phyloP scores from a whole-genome alignment of 2,797 vertebrate genomes.

The Clamator glandarius region DNA sequence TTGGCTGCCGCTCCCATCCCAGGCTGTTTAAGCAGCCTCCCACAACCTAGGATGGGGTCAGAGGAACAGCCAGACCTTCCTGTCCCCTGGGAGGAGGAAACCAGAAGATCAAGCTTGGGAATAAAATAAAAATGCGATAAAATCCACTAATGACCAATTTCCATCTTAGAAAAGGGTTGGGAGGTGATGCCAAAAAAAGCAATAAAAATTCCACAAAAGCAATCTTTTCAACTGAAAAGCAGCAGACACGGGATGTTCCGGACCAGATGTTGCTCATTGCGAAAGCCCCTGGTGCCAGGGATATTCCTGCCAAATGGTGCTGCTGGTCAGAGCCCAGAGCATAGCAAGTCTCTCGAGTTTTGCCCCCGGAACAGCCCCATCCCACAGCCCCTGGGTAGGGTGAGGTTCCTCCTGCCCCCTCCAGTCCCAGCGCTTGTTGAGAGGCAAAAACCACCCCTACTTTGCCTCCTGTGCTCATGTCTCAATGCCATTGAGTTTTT shows the following conservation, averaged over 20 bases:
- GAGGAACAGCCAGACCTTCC: background rate
- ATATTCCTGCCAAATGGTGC: background rate
- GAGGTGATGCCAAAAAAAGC: slow-evolving; percentile 26
- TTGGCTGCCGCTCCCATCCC: background rate
- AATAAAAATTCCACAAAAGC: slow-evolving; percentile 62
- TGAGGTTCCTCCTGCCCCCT: background rate
- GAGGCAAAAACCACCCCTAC: background rate
- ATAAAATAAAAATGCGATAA: slow-evolving; percentile 32
- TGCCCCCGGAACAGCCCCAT: background rate
- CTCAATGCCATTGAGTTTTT: background rate
- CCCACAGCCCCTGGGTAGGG: accelerated
- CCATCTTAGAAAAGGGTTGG: slow-evolving; percentile 8
- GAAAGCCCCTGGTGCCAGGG: background rate
- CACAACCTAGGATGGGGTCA: background rate
- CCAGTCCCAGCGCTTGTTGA: background rate
- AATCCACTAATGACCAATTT: slow-evolving; percentile 41
- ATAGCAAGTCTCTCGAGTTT: background rate
- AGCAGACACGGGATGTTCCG: background rate
- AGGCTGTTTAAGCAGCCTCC: background rate
- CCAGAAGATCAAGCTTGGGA: background rate
- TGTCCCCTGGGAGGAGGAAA: background rate
- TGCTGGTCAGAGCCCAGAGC: background rate
- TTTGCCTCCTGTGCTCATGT: accelerated
- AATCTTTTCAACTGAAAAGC: slow-evolving; percentile 41
- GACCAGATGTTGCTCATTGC: slow-evolving; percentile 40